Conservation (phyloP, 2,113 vertebrate species). For the Chrysemys picta region DNA sequence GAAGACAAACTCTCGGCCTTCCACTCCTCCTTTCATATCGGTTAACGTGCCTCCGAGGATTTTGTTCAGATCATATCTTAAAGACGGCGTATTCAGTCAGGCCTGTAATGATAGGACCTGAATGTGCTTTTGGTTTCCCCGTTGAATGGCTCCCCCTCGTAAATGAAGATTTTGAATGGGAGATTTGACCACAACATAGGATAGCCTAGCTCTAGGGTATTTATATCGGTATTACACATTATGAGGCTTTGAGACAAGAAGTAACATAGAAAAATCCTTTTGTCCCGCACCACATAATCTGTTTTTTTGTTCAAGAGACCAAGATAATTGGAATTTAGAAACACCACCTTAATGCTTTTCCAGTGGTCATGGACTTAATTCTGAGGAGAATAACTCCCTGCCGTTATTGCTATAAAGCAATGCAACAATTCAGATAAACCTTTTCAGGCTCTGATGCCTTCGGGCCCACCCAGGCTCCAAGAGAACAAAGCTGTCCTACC, state of each 20-base stretch:
- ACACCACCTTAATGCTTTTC: conserved; percentile 58
- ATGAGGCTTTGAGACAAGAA: conserved; percentile 35
- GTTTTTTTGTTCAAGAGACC: conserved; percentile 42
- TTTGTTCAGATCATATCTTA: not conserved
- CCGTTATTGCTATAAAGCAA: conserved; percentile 64
- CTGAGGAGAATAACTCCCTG: conserved; percentile 70
- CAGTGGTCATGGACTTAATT: conserved; percentile 58
- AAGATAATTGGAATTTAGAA: conserved; percentile 54
- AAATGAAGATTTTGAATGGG: not conserved
- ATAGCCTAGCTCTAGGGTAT: not conserved
- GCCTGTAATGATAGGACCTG: not conserved
- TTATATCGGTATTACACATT: not conserved
- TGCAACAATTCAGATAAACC: conserved; percentile 37
- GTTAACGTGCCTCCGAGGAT: not conserved
- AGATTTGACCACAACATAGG: conserved; percentile 20
- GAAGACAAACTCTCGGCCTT: not conserved
- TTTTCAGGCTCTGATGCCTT: conserved; percentile 23
- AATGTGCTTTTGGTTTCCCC: not conserved
- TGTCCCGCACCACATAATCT: conserved; percentile 47
- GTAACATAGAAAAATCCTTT: conserved; percentile 45
- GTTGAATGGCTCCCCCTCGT: not conserved
- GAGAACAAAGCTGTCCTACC: conserved; percentile 51
- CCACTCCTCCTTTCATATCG: rapidly evolving
- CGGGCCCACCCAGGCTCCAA: conserved; percentile 58
- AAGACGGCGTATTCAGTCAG: not conserved